A percentile compares a stretch with the other conserved stretches of the same genome.
Evolutionary conservation across 2,113 vertebrate species (phyloP).

Genomic region (Myodes glareolus): DNA sequence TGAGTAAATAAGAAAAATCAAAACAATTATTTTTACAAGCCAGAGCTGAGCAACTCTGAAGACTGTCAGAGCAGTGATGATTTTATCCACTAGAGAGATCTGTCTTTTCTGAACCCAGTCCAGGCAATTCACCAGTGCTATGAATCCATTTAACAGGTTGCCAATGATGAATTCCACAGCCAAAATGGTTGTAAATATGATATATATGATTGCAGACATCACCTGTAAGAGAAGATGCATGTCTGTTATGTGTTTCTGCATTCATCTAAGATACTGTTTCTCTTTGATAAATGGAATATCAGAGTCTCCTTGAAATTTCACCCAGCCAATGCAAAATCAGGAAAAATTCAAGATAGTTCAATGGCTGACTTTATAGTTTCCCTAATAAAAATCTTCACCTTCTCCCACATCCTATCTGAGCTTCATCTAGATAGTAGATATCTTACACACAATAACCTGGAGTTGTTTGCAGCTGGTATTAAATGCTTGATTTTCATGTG

Average conservation of each 20-base stretch:
- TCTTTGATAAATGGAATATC: neutral
- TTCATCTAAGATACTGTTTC: neutral
- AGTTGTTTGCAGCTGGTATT: neutral
- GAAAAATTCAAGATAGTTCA: no score
- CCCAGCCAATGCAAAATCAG: neutral
- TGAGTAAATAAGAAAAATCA: neutral
- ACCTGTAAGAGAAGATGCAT: neutral
- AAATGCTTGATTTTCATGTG: neutral
- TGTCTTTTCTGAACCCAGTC: constrained; percentile 27
- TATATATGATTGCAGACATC: neutral
- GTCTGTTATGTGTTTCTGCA: neutral
- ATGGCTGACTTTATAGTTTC: neutral
- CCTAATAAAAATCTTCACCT: neutral
- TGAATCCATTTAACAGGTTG: neutral
- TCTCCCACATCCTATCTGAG: no score
- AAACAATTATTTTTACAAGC: neutral
- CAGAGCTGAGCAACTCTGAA: constrained; percentile 14
- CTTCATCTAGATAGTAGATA: neutral
- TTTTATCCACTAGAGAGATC: neutral
- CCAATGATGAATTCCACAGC: neutral
- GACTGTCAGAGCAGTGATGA: neutral
- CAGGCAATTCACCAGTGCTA: neutral
- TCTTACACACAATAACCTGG: no score
- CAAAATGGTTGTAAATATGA: neutral
- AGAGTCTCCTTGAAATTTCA: neutral